Conservation (phyloP, 92 coral and sea anemone species). For the Muricea muricata region DNA sequence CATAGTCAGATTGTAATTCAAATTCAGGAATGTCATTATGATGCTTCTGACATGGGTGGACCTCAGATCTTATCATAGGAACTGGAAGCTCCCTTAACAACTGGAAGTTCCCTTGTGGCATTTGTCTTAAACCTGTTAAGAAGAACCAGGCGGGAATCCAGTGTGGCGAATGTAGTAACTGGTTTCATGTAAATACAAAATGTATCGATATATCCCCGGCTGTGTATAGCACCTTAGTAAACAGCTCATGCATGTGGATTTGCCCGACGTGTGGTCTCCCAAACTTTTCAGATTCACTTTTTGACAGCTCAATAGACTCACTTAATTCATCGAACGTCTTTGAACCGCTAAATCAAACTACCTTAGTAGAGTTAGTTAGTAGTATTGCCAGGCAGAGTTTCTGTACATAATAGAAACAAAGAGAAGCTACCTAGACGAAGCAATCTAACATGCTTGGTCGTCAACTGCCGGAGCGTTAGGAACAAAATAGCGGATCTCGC, state of each 20-base stretch:
- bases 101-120: conserved; percentile 62
- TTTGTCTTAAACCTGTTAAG: conserved; percentile 59
- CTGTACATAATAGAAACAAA: conserved; percentile 11
- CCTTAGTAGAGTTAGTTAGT: not conserved
- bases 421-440: conserved; percentile 31
- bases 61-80: too few species aligned
- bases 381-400: conserved; percentile 2
- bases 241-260: conserved; percentile 62
- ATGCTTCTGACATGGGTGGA: too few species aligned
- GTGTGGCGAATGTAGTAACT: conserved; percentile 58
- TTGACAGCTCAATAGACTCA: conserved; percentile 43
- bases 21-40: too few species aligned
- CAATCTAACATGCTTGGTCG: conserved; percentile 32
- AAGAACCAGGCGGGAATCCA: conserved; percentile 65
- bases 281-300: conserved; percentile 54
- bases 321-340: conserved; percentile 47
- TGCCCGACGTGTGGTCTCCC: conserved; percentile 55
- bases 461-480: conserved; percentile 68
- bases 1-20: too few species aligned
- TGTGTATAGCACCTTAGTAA: conserved; percentile 40
- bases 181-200: conserved; percentile 64
- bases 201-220: conserved; percentile 56
- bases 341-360: conserved; percentile 1
- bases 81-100: too few species aligned
- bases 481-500: conserved; percentile 71